Evolutionary conservation across 1,140 invertebrate genomes (phyloP), one percentile per base, ranked within the genome.

Genomic region (Bemisia tabaci): DNA sequence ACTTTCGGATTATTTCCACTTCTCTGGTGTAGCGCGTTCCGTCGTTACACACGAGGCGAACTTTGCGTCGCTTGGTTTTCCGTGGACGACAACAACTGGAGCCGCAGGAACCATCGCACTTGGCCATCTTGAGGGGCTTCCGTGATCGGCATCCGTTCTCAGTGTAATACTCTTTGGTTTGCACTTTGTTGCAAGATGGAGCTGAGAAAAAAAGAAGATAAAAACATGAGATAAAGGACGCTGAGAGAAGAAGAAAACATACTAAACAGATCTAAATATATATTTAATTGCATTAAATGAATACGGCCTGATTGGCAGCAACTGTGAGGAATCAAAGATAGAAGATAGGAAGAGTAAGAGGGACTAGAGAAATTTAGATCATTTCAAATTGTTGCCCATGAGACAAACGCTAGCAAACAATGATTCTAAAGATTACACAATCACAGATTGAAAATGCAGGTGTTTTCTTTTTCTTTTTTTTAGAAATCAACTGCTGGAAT

Each of bases 1-100:
- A 98, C 79, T 96, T 97, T 73, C 94, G 87, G 75, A 98, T 91
- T 74, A 98, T 91, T 75, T 97, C 92, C 73, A 98, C 87, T 75
- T 96, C 91, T 83, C 95, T 94, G 75, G 92, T 92, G 82, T 94
- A 96, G 63, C 90, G 88, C 66, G 87, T 90, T 63, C 94, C 94
- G 77, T 97, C 89, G 71, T 86, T 85, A 80, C 95, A 98, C 73
- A 94, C 88, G 67, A 97, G 83, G 69, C 93, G 89, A 12, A 97
- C 92, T 84, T 93, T 93, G 76, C 94, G 86, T 75, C 90, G 86
- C 80, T 95, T 92, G 70, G 90, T 94, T 77, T 92, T 91, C 73
- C 91, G 86, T 23, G 92, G 88, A 65, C 87, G 85, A 77, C 94
- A 96, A 80, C 94, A 97, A 74, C 77, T 85, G 77, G 79, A 85